phyloP scores from a whole-genome alignment of 2,797 vertebrate genomes.

The Dallia pectoralis region DNA sequence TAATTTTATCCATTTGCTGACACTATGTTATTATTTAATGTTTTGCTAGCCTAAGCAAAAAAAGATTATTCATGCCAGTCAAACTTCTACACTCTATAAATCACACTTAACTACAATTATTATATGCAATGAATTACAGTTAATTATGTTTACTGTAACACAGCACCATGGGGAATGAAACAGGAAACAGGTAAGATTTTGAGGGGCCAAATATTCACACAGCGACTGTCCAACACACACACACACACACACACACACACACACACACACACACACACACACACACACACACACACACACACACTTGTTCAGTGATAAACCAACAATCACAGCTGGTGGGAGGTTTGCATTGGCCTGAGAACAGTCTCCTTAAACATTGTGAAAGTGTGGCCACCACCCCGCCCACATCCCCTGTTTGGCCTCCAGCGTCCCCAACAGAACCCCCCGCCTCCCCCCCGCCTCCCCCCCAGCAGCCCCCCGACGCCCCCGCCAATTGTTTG shows the following conservation, averaged over 20 bases:
- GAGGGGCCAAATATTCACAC: conserved; percentile 42
- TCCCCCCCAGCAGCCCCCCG: conserved; percentile 10
- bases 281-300: too few species aligned
- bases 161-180: too few species aligned
- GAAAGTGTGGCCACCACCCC: conserved; percentile 26
- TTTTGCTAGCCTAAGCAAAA: too few species aligned
- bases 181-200: conserved; percentile 9
- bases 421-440: conserved; percentile 12
- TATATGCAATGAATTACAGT: too few species aligned
- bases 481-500: conserved; percentile 52
- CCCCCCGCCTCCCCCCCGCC: conserved; percentile 21
- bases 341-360: conserved; percentile 62
- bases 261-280: too few species aligned
- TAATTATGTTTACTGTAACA: too few species aligned
- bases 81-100: too few species aligned
- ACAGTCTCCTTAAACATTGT: conserved; percentile 59
- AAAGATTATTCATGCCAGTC: too few species aligned
- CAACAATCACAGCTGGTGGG: conserved; percentile 68
- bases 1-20: too few species aligned
- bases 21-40: too few species aligned
- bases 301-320: conserved; percentile 54
- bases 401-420: conserved; percentile 14
- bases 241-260: too few species aligned
- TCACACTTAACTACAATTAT: too few species aligned
- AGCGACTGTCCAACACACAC: conserved; percentile 46